Evolutionary conservation across 2,113 vertebrate species (phyloP).

Genomic region (Rhinolophus ferrumequinum): DNA sequence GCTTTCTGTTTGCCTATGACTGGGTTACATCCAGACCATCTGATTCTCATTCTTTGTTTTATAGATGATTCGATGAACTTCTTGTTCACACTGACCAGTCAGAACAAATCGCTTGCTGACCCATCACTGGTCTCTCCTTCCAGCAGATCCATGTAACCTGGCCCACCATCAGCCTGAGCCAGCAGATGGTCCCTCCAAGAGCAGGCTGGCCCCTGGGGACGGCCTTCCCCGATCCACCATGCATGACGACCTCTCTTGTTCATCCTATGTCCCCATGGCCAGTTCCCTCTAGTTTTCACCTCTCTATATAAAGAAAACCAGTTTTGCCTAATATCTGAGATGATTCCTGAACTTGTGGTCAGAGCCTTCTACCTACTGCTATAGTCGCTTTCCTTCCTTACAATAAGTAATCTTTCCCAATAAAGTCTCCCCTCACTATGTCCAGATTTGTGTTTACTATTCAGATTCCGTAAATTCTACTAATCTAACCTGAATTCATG

Average conservation of each 20-base stretch:
- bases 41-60: neutral
- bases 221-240: neutral
- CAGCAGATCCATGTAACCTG: rapidly evolving
- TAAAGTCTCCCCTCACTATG: no score
- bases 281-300: rapidly evolving
- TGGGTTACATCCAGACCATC: neutral
- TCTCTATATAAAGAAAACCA: rapidly evolving
- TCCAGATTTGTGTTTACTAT: no score
- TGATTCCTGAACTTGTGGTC: no score
- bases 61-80: no score
- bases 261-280: rapidly evolving
- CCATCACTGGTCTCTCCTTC: no score
- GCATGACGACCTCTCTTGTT: no score
- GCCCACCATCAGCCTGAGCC: neutral
- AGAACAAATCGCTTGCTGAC: no score
- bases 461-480: no score
- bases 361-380: neutral
- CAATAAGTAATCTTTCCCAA: neutral
- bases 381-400: neutral
- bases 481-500: neutral
- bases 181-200: neutral
- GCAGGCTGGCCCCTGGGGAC: neutral
- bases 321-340: neutral
- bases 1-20: rapidly evolving
- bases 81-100: no score